These are phyloP conservation scores for Erebia aethiops DNA, from an alignment of 2,888 invertebrate species.

Conservation along the genomic window DNA sequence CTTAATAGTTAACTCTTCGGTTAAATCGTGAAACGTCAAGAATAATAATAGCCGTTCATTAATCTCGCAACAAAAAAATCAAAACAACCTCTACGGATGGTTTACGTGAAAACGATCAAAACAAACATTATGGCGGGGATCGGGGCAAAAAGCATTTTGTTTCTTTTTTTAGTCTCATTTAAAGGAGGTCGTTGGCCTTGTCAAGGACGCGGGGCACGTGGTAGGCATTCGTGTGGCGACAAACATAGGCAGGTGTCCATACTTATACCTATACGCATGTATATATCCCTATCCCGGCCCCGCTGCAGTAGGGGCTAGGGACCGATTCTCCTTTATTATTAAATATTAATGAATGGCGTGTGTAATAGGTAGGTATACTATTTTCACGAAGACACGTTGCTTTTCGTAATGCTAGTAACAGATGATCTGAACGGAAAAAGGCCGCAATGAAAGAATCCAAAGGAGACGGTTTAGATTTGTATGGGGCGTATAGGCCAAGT, in stretches of 20 bases:
- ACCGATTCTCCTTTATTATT: background rate
- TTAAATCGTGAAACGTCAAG: slow-evolving; percentile 47
- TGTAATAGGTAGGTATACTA: too few species aligned
- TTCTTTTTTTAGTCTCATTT: slow-evolving; percentile 60
- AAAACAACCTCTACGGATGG: slow-evolving; percentile 60
- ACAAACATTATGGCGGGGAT: slow-evolving; percentile 73
- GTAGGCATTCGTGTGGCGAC: slow-evolving; percentile 57
- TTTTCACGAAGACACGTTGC: background rate
- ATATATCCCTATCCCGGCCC: slow-evolving; percentile 22
- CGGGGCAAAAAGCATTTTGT: slow-evolving; percentile 66
- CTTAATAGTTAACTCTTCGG: slow-evolving; percentile 25
- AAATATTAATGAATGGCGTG: background rate
- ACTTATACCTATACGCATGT: slow-evolving; percentile 14
- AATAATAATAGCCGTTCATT: slow-evolving; percentile 63
- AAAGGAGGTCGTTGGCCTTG: slow-evolving; percentile 70
- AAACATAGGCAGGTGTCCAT: slow-evolving; percentile 49
- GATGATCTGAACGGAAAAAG: too few species aligned
- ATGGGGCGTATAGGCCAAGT: too few species aligned
- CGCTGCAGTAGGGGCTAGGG: slow-evolving; percentile 21
- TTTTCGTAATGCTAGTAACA: too few species aligned
- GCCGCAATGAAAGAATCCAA: too few species aligned
- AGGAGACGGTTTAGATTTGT: too few species aligned
- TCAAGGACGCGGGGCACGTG: slow-evolving; percentile 79
- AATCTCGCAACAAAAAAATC: slow-evolving; percentile 54
- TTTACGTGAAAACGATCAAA: slow-evolving; percentile 78